Base-by-base conservation (phyloP, 2,797 vertebrate species). In the Halcyon chelicuti region DNA sequence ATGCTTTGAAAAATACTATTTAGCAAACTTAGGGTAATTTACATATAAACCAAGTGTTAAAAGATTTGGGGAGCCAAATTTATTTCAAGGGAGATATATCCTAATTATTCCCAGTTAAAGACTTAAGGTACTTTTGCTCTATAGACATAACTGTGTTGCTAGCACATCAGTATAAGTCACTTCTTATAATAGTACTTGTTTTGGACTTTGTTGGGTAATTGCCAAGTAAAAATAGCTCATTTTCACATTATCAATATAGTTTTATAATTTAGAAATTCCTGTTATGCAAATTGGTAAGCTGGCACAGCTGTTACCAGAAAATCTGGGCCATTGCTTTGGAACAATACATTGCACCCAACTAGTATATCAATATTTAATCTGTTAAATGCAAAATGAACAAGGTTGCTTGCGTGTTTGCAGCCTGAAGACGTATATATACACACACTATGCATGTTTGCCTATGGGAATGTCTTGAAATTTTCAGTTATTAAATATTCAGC, bases 401-500 rank as follows among this genome's bases (percentile, higher is more conserved):
- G 33, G 39, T 0, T 29, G 23, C 33, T 49, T 57, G 25, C 2
- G 2, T 29, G 28, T 42, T 51, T 2, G 1, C 37, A 47, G 52
- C 9, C 37, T 16, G 57, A 77, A 23, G 29, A 73, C 22, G 33
- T 0, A 20, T 4, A n/a, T 0, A 35, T 7, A 22, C 9, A 22
- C 9, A 31, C 21, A 21, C 25, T 23, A 13, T 7, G n/a, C 11
- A 14, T 8, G n/a, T 22, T 39, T 54, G 39, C 17, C 40, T 60
- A 33, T 0, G 6, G 83, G 65, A 17, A 46, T 22, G 6, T 9
- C 68, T 75, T 75, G 70, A 86, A 60, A 75, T 71, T 66, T 62
- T 37, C 72, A 54, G 75, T 73, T 74, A 58, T 28, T 58, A 44
- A 29, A 83, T 42, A 63, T 37, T 71, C 65, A 80, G 51, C 54